Evolutionary conservation across 2,113 vertebrate species (phyloP).

Genomic region (Passer domesticus): DNA sequence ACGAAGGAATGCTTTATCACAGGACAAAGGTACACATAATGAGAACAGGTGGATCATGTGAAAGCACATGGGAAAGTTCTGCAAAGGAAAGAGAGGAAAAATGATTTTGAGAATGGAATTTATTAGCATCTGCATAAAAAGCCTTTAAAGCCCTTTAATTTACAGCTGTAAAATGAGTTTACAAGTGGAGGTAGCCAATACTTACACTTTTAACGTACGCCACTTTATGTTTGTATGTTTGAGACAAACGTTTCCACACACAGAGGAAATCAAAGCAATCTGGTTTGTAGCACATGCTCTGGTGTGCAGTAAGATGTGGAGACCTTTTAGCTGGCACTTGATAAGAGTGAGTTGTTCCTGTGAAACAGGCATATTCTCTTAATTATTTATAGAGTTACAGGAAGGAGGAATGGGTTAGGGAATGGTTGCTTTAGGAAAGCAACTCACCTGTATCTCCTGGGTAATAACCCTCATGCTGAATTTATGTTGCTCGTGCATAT

Average conservation of each 20-base stretch:
- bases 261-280: conserved; percentile 7
- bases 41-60: conserved; percentile 13
- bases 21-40: conserved; percentile 4
- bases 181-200: conserved; percentile 34
- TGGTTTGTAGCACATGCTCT: background rate
- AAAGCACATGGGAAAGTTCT: conserved; percentile 1
- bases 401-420: conserved; percentile 27
- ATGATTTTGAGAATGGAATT: conserved; percentile 38
- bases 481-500: background rate
- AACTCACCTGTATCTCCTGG: conserved; percentile 10
- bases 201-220: background rate
- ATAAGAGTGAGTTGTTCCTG: conserved; percentile 11
- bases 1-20: background rate
- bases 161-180: conserved; percentile 55
- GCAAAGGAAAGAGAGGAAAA: background rate
- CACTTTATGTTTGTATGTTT: conserved; percentile 15
- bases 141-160: conserved; percentile 49
- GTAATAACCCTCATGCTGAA: background rate
- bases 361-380: conserved; percentile 5
- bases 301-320: conserved; percentile 21
- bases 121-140: conserved; percentile 59
- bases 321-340: conserved; percentile 18
- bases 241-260: conserved; percentile 25
- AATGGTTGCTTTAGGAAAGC: conserved; percentile 17
- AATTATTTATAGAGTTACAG: conserved; percentile 51